These are phyloP conservation scores for Echeneis naucrates DNA, from an alignment of 2,797 vertebrate genomes.

Conservation along the genomic window DNA sequence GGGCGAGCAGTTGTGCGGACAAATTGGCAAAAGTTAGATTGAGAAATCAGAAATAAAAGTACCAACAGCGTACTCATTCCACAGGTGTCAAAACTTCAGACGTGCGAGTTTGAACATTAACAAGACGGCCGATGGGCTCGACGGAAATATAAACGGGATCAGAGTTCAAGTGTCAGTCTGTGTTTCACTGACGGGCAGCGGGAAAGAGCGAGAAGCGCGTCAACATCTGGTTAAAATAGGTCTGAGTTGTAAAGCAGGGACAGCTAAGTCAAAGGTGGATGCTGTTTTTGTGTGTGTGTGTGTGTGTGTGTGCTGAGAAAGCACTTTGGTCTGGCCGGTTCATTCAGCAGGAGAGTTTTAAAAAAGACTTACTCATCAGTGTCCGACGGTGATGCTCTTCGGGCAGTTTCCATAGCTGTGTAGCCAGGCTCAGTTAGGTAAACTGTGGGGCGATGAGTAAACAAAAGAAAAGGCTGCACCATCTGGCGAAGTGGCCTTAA, in stretches of 20 bases:
- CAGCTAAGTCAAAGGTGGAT: constrained; percentile 61
- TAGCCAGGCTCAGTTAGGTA: constrained; percentile 71
- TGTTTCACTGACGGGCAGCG: constrained; percentile 13
- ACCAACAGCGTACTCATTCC: constrained; percentile 44
- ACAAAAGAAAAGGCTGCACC: constrained; percentile 85
- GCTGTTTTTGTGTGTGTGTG: constrained; percentile 43
- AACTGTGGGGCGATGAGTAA: constrained; percentile 78
- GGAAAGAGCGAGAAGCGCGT: constrained; percentile 22
- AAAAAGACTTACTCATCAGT: constrained; percentile 66
- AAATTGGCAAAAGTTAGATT: constrained; percentile 76
- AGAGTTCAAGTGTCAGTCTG: background rate
- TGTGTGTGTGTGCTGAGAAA: constrained; percentile 33
- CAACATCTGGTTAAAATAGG: constrained; percentile 71
- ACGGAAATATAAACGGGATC: background rate
- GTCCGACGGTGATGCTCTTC: constrained; percentile 49
- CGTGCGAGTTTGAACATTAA: too few relatives aligned
- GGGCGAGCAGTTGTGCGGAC: constrained; percentile 54
- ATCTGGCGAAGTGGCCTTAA: constrained; percentile 88
- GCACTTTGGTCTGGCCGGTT: constrained; percentile 24
- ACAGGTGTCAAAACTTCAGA: constrained; percentile 76
- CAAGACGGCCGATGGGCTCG: background rate
- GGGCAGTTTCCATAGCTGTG: constrained; percentile 72
- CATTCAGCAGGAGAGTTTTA: background rate
- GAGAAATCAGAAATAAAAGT: constrained; percentile 78
- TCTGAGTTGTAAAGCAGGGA: constrained; percentile 53